Conservation (phyloP, 2,888 invertebrate genomes). For the Synergus gifuensis region DNA sequence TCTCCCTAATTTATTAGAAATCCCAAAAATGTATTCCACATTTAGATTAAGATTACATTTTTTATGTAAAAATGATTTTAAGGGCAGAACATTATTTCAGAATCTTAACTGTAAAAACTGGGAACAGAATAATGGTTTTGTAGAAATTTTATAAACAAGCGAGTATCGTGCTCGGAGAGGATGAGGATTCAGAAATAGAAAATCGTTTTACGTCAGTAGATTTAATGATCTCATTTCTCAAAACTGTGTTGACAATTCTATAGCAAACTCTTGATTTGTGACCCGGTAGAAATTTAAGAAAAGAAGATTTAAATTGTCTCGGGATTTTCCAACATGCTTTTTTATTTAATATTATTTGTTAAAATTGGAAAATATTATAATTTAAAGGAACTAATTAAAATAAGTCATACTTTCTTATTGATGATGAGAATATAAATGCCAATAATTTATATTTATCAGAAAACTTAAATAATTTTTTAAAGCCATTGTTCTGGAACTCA, state of each 20-base stretch:
- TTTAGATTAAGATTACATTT: background rate
- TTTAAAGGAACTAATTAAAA: background rate
- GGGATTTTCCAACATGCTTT: background rate
- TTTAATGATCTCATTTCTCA: background rate
- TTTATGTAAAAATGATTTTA: background rate
- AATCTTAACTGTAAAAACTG: background rate
- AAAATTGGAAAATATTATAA: background rate
- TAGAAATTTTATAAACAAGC: background rate
- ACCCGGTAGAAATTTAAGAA: background rate
- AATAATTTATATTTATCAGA: background rate
- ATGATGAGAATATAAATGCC: background rate
- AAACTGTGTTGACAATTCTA: background rate
- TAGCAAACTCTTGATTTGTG: background rate
- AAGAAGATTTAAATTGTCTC: background rate
- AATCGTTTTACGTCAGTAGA: background rate
- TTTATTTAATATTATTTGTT: background rate
- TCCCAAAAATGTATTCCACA: background rate
- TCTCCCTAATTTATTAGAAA: constrained; percentile 2
- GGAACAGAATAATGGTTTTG: background rate
- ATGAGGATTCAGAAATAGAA: background rate
- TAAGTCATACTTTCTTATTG: background rate
- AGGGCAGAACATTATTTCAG: background rate
- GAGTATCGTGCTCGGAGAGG: background rate
- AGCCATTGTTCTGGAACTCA: background rate
- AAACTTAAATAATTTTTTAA: background rate